Conservation (phyloP, 2,797 vertebrate species). For the Dipus sagitta region DNA sequence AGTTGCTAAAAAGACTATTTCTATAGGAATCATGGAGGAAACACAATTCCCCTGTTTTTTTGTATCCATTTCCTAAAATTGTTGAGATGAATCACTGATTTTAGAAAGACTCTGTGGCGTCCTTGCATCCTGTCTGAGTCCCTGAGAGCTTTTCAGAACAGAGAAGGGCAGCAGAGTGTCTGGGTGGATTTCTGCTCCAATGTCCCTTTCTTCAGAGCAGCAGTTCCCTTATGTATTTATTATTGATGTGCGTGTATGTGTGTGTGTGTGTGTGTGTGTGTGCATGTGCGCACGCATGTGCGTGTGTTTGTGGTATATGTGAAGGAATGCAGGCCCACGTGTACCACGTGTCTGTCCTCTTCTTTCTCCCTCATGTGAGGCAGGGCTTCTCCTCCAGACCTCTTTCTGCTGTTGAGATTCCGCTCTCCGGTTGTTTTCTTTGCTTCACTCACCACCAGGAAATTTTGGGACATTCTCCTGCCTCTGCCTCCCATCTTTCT, state of each 20-base stretch:
- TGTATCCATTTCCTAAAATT: neutral
- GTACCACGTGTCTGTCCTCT: no score
- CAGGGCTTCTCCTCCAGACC: no score
- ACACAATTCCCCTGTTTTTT: neutral
- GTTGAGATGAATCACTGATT: neutral
- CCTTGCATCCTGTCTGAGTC: neutral
- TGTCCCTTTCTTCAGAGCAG: accelerated
- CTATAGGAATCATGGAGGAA: neutral
- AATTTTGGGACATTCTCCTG: no score
- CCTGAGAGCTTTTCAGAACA: neutral
- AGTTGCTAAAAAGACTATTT: neutral
- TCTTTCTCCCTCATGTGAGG: no score
- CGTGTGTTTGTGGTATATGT: no score
- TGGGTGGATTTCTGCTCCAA: neutral
- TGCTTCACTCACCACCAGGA: no score
- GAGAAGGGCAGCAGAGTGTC: accelerated
- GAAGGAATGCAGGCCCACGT: no score
- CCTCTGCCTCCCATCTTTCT: no score
- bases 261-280: no score
- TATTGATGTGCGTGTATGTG: neutral
- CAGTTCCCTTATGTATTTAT: neutral
- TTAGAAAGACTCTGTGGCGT: neutral
- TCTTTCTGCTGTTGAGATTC: no score
- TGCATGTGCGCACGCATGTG: no score
- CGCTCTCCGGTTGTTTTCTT: no score